These are phyloP conservation scores for Montifringilla adamsi DNA, from an alignment of 2,113 vertebrate genomes.

Conservation along the genomic window DNA sequence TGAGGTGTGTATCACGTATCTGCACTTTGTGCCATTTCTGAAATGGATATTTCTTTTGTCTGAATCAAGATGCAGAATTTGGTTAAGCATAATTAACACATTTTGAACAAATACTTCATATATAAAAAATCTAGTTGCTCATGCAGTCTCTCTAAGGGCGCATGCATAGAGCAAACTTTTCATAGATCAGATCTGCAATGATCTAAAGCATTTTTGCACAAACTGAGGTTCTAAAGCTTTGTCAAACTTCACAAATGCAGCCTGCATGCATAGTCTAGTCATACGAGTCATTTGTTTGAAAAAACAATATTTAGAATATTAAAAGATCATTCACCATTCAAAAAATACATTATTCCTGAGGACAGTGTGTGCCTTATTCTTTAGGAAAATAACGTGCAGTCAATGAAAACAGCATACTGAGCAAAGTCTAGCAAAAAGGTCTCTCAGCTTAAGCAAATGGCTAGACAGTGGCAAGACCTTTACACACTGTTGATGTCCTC, in stretches of 20 bases:
- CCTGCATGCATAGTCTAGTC: slow-evolving; percentile 64
- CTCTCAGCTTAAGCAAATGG: slow-evolving; percentile 56
- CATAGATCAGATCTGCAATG: slow-evolving; percentile 2
- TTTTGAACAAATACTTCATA: slow-evolving; percentile 32
- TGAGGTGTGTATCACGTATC: background rate
- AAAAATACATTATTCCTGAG: slow-evolving; percentile 77
- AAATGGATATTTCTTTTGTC: slow-evolving; percentile 50
- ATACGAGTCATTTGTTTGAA: slow-evolving; percentile 49
- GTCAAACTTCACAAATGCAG: slow-evolving; percentile 43
- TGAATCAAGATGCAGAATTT: slow-evolving; percentile 40
- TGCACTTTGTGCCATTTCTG: slow-evolving; percentile 26
- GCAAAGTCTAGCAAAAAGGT: slow-evolving; percentile 45
- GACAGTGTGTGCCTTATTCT: slow-evolving; percentile 66
- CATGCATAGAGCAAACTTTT: slow-evolving; percentile 55
- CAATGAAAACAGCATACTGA: slow-evolving; percentile 59
- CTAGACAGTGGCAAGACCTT: background rate
- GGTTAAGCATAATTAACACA: slow-evolving; percentile 39
- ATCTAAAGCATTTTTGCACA: slow-evolving; percentile 50
- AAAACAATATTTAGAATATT: slow-evolving; percentile 67
- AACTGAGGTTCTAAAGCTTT: slow-evolving; percentile 23
- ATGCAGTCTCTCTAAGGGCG: slow-evolving; percentile 60
- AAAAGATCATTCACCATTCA: slow-evolving; percentile 75
- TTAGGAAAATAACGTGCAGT: slow-evolving; percentile 62
- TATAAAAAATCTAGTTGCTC: slow-evolving; percentile 50
- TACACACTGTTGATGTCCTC: background rate